Percentiles rank a stretch among this genome's conserved stretches.
Evolutionary conservation across 2,888 invertebrate species (phyloP).

Genomic region (Andrena minutula): DNA sequence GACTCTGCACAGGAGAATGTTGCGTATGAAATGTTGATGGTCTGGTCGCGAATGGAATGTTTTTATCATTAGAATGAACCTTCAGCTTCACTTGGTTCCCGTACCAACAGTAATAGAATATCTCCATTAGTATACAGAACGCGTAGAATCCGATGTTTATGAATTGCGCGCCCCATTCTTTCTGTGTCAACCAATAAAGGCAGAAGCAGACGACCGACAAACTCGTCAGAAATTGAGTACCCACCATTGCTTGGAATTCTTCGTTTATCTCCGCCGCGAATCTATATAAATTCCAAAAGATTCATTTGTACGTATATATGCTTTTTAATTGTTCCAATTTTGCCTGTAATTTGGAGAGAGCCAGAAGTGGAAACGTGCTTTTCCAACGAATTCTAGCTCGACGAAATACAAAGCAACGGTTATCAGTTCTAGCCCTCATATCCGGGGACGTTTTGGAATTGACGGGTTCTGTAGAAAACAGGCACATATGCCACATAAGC

Average conservation of each 20-base stretch:
- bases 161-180: constrained; percentile 37
- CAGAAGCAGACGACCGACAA: constrained; percentile 55
- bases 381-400: too few relatives aligned
- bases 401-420: too few relatives aligned
- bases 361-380: too few relatives aligned
- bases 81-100: constrained; percentile 64
- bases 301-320: not conserved
- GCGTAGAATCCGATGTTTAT: constrained; percentile 38
- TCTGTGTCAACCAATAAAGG: constrained; percentile 56
- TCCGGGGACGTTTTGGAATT: too few relatives aligned
- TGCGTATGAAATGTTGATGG: too few relatives aligned
- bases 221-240: constrained; percentile 58
- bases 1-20: constrained; percentile 7
- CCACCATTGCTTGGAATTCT: constrained; percentile 45
- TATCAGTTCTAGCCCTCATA: too few relatives aligned
- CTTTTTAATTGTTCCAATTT: too few relatives aligned
- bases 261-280: constrained; percentile 30
- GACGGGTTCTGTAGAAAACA: too few relatives aligned
- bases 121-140: constrained; percentile 59
- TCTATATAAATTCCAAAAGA: constrained; percentile 16
- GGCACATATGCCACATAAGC: too few relatives aligned
- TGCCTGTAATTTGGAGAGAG: too few relatives aligned
- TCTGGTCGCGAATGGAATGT: not conserved
- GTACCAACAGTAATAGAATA: constrained; percentile 67
- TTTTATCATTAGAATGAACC: constrained; percentile 22